phyloP scores from a whole-genome alignment of 64 coral and sea anemone genomes.

The Pocillopora damicornis region DNA sequence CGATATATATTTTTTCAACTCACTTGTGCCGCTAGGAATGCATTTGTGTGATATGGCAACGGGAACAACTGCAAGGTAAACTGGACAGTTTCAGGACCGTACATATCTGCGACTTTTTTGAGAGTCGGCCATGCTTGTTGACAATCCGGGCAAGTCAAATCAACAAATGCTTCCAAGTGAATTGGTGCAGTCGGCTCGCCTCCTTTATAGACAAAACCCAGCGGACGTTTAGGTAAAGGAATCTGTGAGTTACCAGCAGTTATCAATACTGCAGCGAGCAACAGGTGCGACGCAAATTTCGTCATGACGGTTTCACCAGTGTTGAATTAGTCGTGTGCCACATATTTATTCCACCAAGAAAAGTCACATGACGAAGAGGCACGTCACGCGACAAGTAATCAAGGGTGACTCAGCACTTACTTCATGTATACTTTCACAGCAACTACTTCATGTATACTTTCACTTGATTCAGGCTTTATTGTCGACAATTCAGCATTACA shows the following conservation, averaged over 20 bases:
- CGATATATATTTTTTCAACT: not conserved
- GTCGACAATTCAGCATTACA: no score
- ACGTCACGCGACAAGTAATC: no score
- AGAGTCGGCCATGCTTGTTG: constrained; percentile 74
- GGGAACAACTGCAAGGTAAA: constrained; percentile 73
- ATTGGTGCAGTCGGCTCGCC: constrained; percentile 62
- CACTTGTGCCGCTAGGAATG: constrained; percentile 86
- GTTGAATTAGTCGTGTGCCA: not conserved
- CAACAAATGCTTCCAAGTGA: constrained; percentile 66
- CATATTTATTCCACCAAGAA: not conserved
- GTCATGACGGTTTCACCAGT: not conserved
- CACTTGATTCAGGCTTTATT: no score
- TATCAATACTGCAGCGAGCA: not conserved
- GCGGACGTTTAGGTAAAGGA: constrained; percentile 59
- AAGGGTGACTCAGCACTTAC: no score
- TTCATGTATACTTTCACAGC: no score
- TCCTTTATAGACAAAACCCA: constrained; percentile 74
- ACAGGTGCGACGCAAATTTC: not conserved
- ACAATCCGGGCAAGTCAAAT: constrained; percentile 74
- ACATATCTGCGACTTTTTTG: constrained; percentile 77
- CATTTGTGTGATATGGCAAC: constrained; percentile 78
- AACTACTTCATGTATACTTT: no score
- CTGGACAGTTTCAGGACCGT: constrained; percentile 62
- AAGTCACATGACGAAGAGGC: not conserved
- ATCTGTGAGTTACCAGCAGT: constrained; percentile 22